Conservation (phyloP, 2,113 vertebrate genomes). For the Struthidea cinerea region DNA sequence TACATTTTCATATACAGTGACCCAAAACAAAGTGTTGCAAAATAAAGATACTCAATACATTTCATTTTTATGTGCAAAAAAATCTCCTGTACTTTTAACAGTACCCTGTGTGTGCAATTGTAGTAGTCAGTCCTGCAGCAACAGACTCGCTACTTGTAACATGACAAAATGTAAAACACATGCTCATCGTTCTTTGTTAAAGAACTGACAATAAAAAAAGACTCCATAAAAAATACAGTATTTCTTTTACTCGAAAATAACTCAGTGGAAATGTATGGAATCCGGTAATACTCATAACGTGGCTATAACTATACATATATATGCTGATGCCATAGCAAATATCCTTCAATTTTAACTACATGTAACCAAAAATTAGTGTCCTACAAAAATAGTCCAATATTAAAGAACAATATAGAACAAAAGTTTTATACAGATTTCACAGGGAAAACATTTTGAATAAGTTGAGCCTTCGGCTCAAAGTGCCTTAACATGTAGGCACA, state of each 20-base stretch:
- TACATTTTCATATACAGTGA: not conserved
- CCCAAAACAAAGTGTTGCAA: not conserved
- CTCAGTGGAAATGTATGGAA: constrained; percentile 40
- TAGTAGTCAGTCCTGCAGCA: not conserved
- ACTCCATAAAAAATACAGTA: constrained; percentile 32
- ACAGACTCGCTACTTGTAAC: not conserved
- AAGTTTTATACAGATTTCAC: constrained; percentile 28
- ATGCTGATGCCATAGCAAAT: not conserved
- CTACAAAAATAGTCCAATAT: constrained; percentile 60
- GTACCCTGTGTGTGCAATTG: constrained; percentile 21
- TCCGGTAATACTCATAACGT: not conserved
- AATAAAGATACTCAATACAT: not conserved
- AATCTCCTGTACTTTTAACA: not conserved
- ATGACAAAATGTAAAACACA: constrained; percentile 10
- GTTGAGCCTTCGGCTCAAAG: constrained; percentile 40
- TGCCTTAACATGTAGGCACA: constrained; percentile 65
- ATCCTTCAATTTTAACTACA: constrained; percentile 53
- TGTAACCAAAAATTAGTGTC: constrained; percentile 52
- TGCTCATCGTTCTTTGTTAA: not conserved
- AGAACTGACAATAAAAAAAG: constrained; percentile 38
- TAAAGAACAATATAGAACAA: constrained; percentile 39
- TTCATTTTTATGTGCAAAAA: constrained; percentile 32
- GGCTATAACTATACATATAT: not conserved
- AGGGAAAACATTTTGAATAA: constrained; percentile 9
- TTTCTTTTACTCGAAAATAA: constrained; percentile 51